A percentile compares a stretch with the other conserved stretches of the same genome.
These are phyloP conservation scores for Drosophila mimetica DNA, from an alignment of 2,888 invertebrate genomes.

Conservation along the genomic window DNA sequence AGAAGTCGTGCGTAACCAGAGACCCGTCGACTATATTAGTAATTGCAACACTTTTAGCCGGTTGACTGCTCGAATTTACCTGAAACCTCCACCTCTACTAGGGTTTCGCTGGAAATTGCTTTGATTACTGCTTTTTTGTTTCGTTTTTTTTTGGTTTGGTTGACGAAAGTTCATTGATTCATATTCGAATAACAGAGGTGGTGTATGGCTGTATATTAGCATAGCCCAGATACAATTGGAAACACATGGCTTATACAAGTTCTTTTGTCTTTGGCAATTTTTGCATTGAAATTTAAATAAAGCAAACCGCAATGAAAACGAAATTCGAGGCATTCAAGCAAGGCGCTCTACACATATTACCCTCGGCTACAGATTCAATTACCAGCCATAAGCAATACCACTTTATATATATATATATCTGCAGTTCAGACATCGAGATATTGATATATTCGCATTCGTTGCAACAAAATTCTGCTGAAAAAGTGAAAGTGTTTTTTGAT, in stretches of 20 bases:
- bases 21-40: slow-evolving; percentile 38
- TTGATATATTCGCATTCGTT: slow-evolving; percentile 39
- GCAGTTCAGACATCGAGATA: slow-evolving; percentile 15
- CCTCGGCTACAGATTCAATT: slow-evolving; percentile 58
- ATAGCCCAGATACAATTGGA: background rate
- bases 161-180: slow-evolving; percentile 66
- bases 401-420: slow-evolving; percentile 6
- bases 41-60: slow-evolving; percentile 60
- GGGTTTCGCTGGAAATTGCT: slow-evolving; percentile 30
- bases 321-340: slow-evolving; percentile 66
- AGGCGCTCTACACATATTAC: slow-evolving; percentile 54
- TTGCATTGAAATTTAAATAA: slow-evolving; percentile 68
- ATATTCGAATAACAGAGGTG: slow-evolving; percentile 22
- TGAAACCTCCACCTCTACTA: background rate
- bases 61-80: slow-evolving; percentile 45
- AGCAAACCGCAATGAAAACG: slow-evolving; percentile 59
- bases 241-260: background rate
- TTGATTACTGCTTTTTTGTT: no score
- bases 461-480: slow-evolving; percentile 51
- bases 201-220: slow-evolving; percentile 20
- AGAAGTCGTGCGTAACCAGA: slow-evolving; percentile 38
- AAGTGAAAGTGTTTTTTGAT: slow-evolving; percentile 55
- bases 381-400: slow-evolving; percentile 20
- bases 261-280: slow-evolving; percentile 13
- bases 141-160: background rate